These are phyloP conservation scores for Hypotaenidia okinawae DNA, from an alignment of 2,797 vertebrate genomes.

Conservation along the genomic window DNA sequence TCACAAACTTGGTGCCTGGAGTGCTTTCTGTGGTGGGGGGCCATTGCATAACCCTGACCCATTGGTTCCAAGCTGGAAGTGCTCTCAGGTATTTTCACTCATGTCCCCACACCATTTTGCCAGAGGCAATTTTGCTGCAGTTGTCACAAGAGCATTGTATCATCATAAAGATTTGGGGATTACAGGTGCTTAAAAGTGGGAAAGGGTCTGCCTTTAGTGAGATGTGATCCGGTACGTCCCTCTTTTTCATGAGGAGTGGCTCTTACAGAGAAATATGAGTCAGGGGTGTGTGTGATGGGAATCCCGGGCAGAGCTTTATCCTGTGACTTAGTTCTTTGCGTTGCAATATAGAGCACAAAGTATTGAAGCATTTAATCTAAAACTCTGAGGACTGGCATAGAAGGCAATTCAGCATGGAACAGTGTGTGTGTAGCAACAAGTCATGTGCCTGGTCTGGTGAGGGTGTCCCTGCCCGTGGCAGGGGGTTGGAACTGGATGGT, in stretches of 20 bases:
- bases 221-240: neutral
- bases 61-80: neutral
- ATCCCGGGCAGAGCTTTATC: neutral
- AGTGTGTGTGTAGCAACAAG: neutral
- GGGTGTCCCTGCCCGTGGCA: too few species aligned
- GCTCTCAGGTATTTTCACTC: neutral
- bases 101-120: fast-evolving
- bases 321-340: neutral
- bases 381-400: neutral
- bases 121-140: neutral
- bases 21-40: neutral
- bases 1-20: neutral
- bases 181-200: neutral
- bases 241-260: neutral
- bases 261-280: neutral
- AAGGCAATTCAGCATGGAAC: neutral
- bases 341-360: neutral
- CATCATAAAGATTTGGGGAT: neutral
- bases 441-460: neutral
- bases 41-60: neutral
- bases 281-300: neutral
- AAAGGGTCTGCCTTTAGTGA: neutral
- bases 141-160: neutral
- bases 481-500: too few species aligned
- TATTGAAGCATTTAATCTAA: neutral